A percentile compares a stretch with the other conserved stretches of the same genome.
Conservation (phyloP, 2,797 vertebrate species). For the Pseudomugil gertrudae region DNA sequence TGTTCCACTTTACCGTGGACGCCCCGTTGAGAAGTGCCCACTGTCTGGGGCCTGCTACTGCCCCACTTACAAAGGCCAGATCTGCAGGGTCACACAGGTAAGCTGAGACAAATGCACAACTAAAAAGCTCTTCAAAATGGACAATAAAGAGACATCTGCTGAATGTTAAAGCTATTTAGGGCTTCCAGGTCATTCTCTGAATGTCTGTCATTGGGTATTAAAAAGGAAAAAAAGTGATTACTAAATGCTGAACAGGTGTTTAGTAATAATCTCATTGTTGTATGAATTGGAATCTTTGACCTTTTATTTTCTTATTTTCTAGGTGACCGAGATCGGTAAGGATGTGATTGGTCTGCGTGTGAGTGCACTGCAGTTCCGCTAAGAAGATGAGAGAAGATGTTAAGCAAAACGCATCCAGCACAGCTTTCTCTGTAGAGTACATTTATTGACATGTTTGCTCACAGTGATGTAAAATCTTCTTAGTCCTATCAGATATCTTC, state of each 20-base stretch:
- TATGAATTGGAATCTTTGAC: neutral
- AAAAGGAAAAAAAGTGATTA: neutral
- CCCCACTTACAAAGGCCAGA: constrained; percentile 92
- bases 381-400: constrained; percentile 29
- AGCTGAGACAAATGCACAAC: neutral
- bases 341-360: constrained; percentile 95
- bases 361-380: constrained; percentile 97
- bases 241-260: neutral
- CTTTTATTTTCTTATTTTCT: constrained; percentile 22
- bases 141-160: neutral
- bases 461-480: constrained; percentile 39
- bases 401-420: constrained; percentile 36
- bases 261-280: neutral
- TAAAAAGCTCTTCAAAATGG: neutral
- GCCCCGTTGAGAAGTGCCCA: constrained; percentile 93
- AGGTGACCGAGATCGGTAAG: constrained; percentile 97
- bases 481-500: constrained; percentile 32
- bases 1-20: constrained; percentile 93
- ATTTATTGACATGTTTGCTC: constrained; percentile 31
- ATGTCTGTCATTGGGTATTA: neutral
- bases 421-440: constrained; percentile 23
- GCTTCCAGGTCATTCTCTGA: neutral
- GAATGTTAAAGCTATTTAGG: neutral
- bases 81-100: constrained; percentile 93
- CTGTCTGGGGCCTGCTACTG: constrained; percentile 96